phyloP scores from a whole-genome alignment of 1,140 invertebrate species.

The Anastrepha obliqua region DNA sequence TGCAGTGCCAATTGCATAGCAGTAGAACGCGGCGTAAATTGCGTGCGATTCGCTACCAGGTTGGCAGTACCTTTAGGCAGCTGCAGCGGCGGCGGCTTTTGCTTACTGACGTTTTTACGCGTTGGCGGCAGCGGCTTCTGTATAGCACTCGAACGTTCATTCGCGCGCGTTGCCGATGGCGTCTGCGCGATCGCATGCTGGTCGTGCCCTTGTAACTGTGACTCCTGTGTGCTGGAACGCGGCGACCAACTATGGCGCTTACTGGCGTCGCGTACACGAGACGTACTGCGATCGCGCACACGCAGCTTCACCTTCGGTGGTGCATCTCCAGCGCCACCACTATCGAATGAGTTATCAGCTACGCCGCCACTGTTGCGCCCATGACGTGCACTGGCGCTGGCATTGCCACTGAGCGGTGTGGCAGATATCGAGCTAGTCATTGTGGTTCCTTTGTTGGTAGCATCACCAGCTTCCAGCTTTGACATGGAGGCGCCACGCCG shows the following conservation, averaged over 20 bases:
- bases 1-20: conserved; percentile 71
- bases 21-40: conserved; percentile 70
- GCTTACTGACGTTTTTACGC: conserved; percentile 55
- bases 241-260: conserved; percentile 74
- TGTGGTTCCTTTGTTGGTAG: conserved; percentile 47
- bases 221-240: conserved; percentile 63
- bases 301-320: conserved; percentile 64
- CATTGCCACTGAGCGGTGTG: conserved; percentile 35
- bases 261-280: conserved; percentile 67
- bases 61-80: conserved; percentile 65
- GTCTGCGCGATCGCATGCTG: conserved; percentile 36
- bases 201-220: conserved; percentile 38
- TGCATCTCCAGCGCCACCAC: background rate
- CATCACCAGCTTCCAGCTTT: conserved; percentile 74
- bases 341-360: conserved; percentile 51
- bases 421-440: conserved; percentile 55
- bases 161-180: conserved; percentile 36
- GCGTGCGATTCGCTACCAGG: conserved; percentile 67
- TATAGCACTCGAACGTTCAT: conserved; percentile 14
- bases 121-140: conserved; percentile 52
- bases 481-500: conserved; percentile 83
- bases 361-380: background rate
- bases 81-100: conserved; percentile 58
- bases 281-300: conserved; percentile 69
- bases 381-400: background rate